These are phyloP conservation scores for Drosophila limbata DNA, from an alignment of 2,888 invertebrate species.

Conservation along the genomic window DNA sequence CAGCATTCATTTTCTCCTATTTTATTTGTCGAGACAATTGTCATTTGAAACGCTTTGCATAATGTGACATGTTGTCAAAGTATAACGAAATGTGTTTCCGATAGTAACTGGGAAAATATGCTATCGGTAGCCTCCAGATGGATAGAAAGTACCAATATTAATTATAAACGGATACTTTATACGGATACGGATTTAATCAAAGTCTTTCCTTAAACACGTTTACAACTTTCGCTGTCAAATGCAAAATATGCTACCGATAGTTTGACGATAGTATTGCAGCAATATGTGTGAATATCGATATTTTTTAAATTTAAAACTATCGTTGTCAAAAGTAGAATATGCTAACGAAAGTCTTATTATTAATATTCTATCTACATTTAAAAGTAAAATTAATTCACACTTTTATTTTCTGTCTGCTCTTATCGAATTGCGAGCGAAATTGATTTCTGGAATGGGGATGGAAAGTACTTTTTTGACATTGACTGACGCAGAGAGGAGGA, in stretches of 20 bases:
- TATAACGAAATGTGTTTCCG: background rate
- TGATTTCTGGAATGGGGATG: conserved; percentile 10
- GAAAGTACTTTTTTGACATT: background rate
- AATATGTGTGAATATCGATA: too few relatives aligned
- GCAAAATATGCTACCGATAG: background rate
- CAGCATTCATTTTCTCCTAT: background rate
- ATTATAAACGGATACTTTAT: too few relatives aligned
- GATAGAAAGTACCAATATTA: too few relatives aligned
- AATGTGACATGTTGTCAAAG: background rate
- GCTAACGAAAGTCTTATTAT: background rate
- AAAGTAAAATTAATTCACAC: background rate
- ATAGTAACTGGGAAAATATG: background rate
- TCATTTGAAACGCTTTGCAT: background rate
- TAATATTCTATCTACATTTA: background rate
- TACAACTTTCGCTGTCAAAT: too few relatives aligned
- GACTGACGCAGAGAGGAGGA: background rate
- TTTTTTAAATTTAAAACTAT: background rate
- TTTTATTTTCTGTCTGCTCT: background rate
- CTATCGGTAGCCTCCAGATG: background rate
- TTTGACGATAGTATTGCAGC: background rate
- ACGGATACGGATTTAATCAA: too few relatives aligned
- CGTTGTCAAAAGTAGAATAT: too few relatives aligned
- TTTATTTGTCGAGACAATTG: background rate
- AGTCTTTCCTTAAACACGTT: too few relatives aligned
- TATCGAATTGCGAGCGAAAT: background rate